These are phyloP conservation scores for Drosophila triauraria DNA, from an alignment of 1,140 invertebrate species.

Conservation along the genomic window DNA sequence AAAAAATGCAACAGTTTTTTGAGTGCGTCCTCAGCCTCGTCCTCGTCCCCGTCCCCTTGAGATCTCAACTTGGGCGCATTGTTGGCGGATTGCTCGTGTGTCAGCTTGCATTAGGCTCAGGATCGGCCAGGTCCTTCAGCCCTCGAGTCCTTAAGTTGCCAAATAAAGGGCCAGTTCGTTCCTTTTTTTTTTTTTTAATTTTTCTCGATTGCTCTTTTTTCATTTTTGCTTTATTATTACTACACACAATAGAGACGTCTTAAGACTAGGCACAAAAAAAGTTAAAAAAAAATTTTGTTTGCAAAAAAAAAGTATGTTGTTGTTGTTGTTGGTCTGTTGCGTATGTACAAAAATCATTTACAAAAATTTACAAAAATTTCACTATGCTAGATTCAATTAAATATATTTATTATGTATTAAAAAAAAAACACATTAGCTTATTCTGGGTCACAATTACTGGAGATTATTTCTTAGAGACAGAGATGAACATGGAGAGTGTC, in stretches of 20 bases:
- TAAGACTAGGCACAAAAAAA: conserved; percentile 78
- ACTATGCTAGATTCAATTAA: conserved; percentile 49
- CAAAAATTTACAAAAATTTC: conserved; percentile 75
- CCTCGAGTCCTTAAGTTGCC: conserved; percentile 31
- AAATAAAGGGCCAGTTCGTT: conserved; percentile 44
- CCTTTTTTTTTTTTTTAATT: no score
- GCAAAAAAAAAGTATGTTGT: conserved; percentile 34
- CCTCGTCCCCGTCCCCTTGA: conserved; percentile 33
- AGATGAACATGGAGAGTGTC: conserved; percentile 19
- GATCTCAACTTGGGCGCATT: conserved; percentile 10
- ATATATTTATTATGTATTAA: conserved; percentile 20
- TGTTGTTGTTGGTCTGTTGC: conserved; percentile 37
- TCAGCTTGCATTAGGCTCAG: conserved; percentile 78
- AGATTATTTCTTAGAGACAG: conserved; percentile 24
- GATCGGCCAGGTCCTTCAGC: conserved; percentile 24
- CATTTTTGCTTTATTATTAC: conserved; percentile 60
- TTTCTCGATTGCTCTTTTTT: conserved; percentile 57
- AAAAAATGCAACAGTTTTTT: conserved; percentile 78
- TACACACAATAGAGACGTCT: conserved; percentile 77
- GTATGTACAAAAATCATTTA: conserved; percentile 79
- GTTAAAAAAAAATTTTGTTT: conserved; percentile 15
- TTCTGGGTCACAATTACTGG: conserved; percentile 32
- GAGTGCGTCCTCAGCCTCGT: conserved; percentile 31
- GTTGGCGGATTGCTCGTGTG: conserved; percentile 58
- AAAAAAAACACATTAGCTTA: conserved; percentile 9